Percentiles rank a stretch among this genome's conserved stretches.
Evolutionary conservation across 2,888 invertebrate species (phyloP).

Genomic region (Gymnocheta viridis): DNA sequence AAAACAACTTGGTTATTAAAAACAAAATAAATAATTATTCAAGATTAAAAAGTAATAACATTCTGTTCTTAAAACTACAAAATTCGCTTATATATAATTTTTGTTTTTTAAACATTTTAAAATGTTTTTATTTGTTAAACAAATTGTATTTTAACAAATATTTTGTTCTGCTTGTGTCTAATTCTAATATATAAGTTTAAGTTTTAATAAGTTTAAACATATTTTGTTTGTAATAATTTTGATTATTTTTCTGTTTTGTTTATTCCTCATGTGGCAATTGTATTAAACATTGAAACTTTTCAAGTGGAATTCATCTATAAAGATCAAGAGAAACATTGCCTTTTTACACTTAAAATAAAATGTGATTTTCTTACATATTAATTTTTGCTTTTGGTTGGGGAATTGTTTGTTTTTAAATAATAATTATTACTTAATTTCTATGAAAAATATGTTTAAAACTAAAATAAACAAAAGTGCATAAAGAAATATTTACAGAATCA

Average conservation of each 20-base stretch:
- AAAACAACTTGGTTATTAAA: slow-evolving; percentile 41
- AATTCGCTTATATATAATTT: slow-evolving; percentile 41
- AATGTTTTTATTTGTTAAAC: slow-evolving; percentile 50
- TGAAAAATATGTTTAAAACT: slow-evolving; percentile 7
- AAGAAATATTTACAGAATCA: slow-evolving; percentile 60
- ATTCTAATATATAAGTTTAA: slow-evolving; percentile 21
- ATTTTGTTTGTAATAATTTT: slow-evolving; percentile 54
- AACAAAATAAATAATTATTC: slow-evolving; percentile 44
- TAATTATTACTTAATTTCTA: slow-evolving; percentile 19
- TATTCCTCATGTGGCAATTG: slow-evolving; percentile 27
- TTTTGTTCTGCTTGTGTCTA: slow-evolving; percentile 22
- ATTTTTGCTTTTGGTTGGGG: slow-evolving; percentile 42
- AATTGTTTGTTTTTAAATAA: neutral
- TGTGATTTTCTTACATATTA: neutral
- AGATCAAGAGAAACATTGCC: neutral
- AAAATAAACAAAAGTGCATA: slow-evolving; percentile 38
- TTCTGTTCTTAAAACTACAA: slow-evolving; percentile 48
- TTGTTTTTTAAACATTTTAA: slow-evolving; percentile 47
- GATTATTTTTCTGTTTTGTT: slow-evolving; percentile 26
- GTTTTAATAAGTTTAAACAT: slow-evolving; percentile 23
- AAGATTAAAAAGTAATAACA: slow-evolving; percentile 56
- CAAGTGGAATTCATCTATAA: neutral
- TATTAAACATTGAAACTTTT: slow-evolving; percentile 52
- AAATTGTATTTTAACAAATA: slow-evolving; percentile 42
- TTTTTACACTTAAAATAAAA: slow-evolving; percentile 4